phyloP scores from a whole-genome alignment of 2,888 invertebrate genomes.

The Mythimna vitellina region DNA sequence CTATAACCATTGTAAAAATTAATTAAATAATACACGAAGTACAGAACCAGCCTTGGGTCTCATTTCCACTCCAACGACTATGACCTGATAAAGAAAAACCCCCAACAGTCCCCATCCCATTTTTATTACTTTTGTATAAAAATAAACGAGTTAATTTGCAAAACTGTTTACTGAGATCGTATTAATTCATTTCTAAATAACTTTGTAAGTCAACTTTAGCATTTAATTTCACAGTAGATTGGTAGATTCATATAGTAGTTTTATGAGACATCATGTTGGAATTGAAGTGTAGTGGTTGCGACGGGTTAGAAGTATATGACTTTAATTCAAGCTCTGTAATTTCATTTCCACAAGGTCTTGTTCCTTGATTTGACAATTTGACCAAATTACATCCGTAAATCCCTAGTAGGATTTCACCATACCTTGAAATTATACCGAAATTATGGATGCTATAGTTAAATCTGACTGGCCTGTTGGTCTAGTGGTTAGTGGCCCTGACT shows the following conservation, averaged over 20 bases:
- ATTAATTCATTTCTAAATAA: too few relatives aligned
- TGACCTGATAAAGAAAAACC: too few relatives aligned
- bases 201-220: not conserved
- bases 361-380: not conserved
- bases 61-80: too few relatives aligned
- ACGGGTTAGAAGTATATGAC: not conserved
- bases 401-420: not conserved
- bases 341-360: not conserved
- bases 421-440: conserved; percentile 1
- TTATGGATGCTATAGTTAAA: conserved; percentile 19
- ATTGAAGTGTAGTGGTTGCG: not conserved
- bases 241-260: conserved; percentile 40
- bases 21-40: too few relatives aligned
- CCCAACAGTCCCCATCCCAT: too few relatives aligned
- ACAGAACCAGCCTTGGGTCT: too few relatives aligned
- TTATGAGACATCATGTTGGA: conserved; percentile 37
- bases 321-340: not conserved
- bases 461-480: too few relatives aligned
- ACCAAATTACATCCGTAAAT: not conserved
- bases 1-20: too few relatives aligned
- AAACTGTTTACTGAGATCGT: too few relatives aligned
- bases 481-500: too few relatives aligned
- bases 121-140: too few relatives aligned
- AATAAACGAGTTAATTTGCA: too few relatives aligned
- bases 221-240: not conserved